phyloP scores from a whole-genome alignment of 2,888 invertebrate genomes.

The Leptinotarsa peninsularis region DNA sequence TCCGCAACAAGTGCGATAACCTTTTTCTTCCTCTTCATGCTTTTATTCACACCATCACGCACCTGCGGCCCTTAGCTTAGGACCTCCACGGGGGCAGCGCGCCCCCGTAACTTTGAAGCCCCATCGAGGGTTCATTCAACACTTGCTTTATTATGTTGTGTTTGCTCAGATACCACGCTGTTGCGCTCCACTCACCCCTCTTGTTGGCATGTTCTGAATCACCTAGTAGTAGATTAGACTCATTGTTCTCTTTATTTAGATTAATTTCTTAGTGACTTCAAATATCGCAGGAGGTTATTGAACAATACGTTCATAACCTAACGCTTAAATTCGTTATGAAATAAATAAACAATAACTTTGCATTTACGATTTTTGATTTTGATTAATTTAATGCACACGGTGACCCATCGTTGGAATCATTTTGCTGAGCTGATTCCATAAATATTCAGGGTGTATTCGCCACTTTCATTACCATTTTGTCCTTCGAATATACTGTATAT shows the following conservation, averaged over 20 bases:
- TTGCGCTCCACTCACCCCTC: not conserved
- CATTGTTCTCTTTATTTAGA: not conserved
- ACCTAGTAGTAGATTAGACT: not conserved
- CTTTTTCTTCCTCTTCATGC: not conserved
- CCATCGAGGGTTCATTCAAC: not conserved
- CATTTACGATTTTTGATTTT: too few species aligned
- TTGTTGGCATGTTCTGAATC: slow-evolving; percentile 2
- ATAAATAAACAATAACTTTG: too few species aligned
- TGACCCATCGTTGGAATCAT: too few species aligned
- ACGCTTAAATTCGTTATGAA: too few species aligned
- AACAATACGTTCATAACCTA: too few species aligned
- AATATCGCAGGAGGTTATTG: too few species aligned
- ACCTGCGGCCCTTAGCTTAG: not conserved
- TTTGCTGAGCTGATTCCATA: too few species aligned
- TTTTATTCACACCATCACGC: not conserved
- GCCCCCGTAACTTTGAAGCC: not conserved
- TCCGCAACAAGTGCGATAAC: slow-evolving; percentile 42
- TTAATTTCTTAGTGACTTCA: not conserved
- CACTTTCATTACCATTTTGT: too few species aligned
- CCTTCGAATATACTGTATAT: too few species aligned
- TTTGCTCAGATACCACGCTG: not conserved
- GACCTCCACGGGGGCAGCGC: not conserved
- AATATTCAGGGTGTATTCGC: too few species aligned
- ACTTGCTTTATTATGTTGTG: slow-evolving; percentile 4
- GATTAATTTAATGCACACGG: too few species aligned